Conservation (phyloP, 2,113 vertebrate genomes). For the Otolemur garnettii region DNA sequence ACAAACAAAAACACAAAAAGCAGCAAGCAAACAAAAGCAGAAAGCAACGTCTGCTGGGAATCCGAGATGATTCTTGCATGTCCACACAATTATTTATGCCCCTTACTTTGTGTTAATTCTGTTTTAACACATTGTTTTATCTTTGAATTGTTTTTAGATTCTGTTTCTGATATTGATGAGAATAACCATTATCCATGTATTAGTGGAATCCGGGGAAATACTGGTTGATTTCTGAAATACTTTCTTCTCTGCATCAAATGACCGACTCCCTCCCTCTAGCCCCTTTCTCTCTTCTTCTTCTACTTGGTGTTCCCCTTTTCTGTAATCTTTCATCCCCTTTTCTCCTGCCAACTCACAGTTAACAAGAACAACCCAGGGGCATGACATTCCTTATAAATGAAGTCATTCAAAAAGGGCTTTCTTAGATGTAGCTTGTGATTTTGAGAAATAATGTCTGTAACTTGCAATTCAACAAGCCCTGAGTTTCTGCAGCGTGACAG, state of each 20-base stretch:
- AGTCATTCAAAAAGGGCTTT: neutral
- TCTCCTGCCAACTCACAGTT: neutral
- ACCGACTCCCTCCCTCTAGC: neutral
- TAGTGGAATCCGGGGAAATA: neutral
- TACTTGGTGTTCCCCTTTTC: neutral
- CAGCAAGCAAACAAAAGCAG: neutral
- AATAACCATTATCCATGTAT: neutral
- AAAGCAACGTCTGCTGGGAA: neutral
- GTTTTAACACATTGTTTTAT: neutral
- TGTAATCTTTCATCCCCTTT: neutral
- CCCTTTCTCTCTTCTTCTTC: neutral
- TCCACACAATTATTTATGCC: neutral
- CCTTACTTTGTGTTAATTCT: neutral
- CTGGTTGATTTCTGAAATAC: neutral
- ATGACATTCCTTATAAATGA: neutral
- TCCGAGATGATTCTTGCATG: neutral
- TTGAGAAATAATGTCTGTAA: neutral
- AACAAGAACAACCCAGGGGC: neutral
- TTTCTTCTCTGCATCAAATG: neutral
- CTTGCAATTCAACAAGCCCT: neutral
- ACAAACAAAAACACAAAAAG: neutral
- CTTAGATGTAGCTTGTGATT: neutral
- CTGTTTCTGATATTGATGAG: neutral
- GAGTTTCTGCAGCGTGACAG: neutral
- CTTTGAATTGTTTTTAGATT: neutral